These are phyloP conservation scores for Alosa sapidissima DNA, from an alignment of 2,797 vertebrate species.

Conservation along the genomic window DNA sequence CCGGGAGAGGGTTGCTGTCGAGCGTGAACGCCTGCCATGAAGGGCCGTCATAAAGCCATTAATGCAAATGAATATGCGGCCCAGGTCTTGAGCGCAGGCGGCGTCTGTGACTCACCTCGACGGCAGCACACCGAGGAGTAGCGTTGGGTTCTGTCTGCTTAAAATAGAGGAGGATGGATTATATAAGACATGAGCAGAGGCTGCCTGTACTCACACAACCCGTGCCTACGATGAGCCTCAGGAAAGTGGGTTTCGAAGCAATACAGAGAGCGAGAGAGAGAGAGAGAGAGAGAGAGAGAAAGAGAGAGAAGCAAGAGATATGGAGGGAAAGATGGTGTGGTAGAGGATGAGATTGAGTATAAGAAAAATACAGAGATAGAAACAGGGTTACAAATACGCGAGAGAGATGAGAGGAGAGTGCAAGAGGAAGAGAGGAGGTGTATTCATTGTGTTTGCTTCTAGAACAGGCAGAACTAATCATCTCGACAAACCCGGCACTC, in stretches of 20 bases:
- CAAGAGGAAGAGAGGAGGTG: not conserved
- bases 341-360: not conserved
- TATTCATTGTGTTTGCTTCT: conserved; percentile 17
- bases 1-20: not conserved
- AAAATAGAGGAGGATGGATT: not conserved
- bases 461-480: conserved; percentile 38
- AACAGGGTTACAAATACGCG: not conserved
- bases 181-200: not conserved
- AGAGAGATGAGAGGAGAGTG: not conserved
- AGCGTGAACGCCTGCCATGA: not conserved
- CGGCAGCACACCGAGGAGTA: not conserved
- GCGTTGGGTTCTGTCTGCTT: not conserved
- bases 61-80: not conserved
- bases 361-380: not conserved
- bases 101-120: not conserved
- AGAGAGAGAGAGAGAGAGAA: not conserved
- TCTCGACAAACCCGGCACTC: conserved; percentile 22
- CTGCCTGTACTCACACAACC: not conserved
- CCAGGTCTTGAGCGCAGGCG: not conserved
- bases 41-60: not conserved
- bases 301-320: conserved; percentile 8
- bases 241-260: not conserved
- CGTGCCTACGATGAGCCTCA: not conserved
- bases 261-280: not conserved
- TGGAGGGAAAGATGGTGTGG: not conserved